Conservation (phyloP, 1,140 invertebrate genomes). For the Pogonomyrmex barbatus region DNA sequence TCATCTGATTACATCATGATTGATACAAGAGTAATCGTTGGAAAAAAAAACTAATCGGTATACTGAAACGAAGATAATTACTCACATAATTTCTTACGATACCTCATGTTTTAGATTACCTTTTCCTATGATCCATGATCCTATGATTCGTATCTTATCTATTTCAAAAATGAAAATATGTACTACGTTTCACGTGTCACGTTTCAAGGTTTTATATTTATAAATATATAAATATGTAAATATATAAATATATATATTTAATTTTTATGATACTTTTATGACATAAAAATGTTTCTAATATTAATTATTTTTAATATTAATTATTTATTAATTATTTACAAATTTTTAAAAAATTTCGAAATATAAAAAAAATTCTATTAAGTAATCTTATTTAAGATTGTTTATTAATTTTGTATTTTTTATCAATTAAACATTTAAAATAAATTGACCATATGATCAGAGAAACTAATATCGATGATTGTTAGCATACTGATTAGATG, state of each 20-base stretch:
- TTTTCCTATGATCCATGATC: background rate
- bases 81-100: background rate
- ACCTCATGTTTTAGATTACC: background rate
- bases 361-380: background rate
- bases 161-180: too few relatives aligned
- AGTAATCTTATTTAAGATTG: background rate
- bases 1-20: constrained; percentile 14
- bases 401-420: background rate
- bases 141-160: too few relatives aligned
- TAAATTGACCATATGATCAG: background rate
- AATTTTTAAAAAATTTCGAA: background rate
- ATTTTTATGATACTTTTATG: too few relatives aligned
- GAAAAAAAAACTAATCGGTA: background rate
- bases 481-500: background rate
- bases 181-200: too few relatives aligned
- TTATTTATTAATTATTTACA: background rate
- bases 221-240: too few relatives aligned
- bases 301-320: background rate
- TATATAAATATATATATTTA: too few relatives aligned
- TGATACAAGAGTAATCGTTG: background rate
- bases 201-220: too few relatives aligned
- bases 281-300: background rate
- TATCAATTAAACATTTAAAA: background rate
- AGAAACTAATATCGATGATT: background rate
- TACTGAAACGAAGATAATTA: background rate